Conservation (phyloP, 2,113 vertebrate species). For the Limnothrissa miodon region DNA sequence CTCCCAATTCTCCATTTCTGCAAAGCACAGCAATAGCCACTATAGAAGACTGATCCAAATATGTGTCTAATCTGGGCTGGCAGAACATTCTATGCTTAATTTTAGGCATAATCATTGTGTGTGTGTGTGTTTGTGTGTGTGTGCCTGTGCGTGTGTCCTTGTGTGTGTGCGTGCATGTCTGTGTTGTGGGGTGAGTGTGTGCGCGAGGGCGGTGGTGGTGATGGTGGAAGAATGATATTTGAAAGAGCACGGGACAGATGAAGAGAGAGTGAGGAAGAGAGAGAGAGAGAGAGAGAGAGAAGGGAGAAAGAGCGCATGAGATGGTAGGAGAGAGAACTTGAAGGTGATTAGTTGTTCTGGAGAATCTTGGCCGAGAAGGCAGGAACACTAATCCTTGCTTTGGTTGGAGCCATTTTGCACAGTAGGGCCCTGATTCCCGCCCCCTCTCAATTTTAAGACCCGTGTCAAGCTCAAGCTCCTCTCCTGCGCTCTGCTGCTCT, state of each 20-base stretch:
- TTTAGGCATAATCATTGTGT: constrained; percentile 65
- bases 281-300: constrained; percentile 31
- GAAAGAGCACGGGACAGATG: constrained; percentile 58
- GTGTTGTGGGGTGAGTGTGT: background rate
- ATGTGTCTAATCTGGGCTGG: constrained; percentile 65
- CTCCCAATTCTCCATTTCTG: constrained; percentile 40
- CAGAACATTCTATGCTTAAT: constrained; percentile 72
- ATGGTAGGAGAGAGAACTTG: constrained; percentile 44
- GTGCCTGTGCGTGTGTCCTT: background rate
- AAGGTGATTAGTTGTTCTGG: constrained; percentile 79
- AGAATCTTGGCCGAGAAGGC: constrained; percentile 74
- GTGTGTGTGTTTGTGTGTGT: background rate
- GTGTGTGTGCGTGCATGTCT: background rate
- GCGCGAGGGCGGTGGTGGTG: constrained; percentile 1
- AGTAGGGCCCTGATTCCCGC: constrained; percentile 77
- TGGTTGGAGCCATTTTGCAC: constrained; percentile 78
- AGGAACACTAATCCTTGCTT: constrained; percentile 81
- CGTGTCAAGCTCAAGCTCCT: constrained; percentile 79
- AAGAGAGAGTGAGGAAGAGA: constrained; percentile 35
- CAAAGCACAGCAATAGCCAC: constrained; percentile 34
- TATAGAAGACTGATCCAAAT: constrained; percentile 32
- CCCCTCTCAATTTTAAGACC: constrained; percentile 82
- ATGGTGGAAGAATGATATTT: constrained; percentile 66
- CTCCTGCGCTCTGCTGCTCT: constrained; percentile 75
- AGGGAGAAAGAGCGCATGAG: constrained; percentile 51